These are phyloP conservation scores for Paratilapia polleni DNA, from an alignment of 2,113 vertebrate species.

Conservation along the genomic window DNA sequence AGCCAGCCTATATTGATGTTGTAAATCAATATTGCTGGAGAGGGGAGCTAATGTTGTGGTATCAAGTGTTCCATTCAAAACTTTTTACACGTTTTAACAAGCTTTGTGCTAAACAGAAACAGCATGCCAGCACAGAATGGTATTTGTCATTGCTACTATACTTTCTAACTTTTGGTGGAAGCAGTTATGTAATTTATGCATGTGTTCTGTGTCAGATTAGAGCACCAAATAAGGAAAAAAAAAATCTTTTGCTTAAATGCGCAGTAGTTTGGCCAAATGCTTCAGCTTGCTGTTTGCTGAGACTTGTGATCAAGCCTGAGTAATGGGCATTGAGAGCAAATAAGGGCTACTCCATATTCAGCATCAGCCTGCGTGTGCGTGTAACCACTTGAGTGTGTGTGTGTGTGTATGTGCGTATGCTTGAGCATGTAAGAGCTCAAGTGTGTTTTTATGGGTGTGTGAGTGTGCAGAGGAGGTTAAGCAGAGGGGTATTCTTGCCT, in stretches of 20 bases:
- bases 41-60: slow-evolving; percentile 56
- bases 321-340: slow-evolving; percentile 66
- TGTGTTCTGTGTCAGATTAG: slow-evolving; percentile 10
- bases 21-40: slow-evolving; percentile 71
- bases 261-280: slow-evolving; percentile 27
- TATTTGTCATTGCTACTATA: background rate
- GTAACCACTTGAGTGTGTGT: slow-evolving; percentile 28
- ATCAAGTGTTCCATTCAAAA: slow-evolving; percentile 67
- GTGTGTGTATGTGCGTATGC: slow-evolving; percentile 39
- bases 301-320: slow-evolving; percentile 70
- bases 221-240: background rate
- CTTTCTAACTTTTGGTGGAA: background rate
- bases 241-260: slow-evolving; percentile 20
- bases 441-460: slow-evolving; percentile 59
- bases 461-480: slow-evolving; percentile 64
- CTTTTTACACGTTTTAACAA: slow-evolving; percentile 49
- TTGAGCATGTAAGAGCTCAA: slow-evolving; percentile 48
- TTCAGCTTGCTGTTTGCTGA: slow-evolving; percentile 67
- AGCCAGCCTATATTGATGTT: slow-evolving; percentile 71
- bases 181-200: background rate
- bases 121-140: background rate
- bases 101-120: slow-evolving; percentile 28
- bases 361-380: slow-evolving; percentile 34
- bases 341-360: slow-evolving; percentile 74
- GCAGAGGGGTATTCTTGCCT: slow-evolving; percentile 73